Base-by-base conservation (phyloP, 23 tunicate species). In the Halocynthia roretzi region DNA sequence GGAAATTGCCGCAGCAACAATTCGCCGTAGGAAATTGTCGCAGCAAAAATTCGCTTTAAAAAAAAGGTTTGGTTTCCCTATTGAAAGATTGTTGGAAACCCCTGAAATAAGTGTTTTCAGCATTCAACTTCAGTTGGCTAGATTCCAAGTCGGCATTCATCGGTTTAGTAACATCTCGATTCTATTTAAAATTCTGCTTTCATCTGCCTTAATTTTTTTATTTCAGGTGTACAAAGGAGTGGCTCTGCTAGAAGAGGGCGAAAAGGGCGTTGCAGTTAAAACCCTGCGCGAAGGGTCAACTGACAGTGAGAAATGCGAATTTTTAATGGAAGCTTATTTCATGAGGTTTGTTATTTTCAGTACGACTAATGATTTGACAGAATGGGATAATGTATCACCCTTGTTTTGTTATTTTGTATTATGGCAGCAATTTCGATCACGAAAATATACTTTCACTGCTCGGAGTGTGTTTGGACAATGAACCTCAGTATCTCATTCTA, bases 401-500 rank as follows among this genome's bases (percentile, higher is more conserved):
- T 58, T 14, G 63, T n/a, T 58, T 14, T 58, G 63, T 58, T 58
- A n/a, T 58, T n/a, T 14, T 14, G 15, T 58, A 11, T 67, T 68
- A 69, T 67, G 51, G 11, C 54, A 87, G 93, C 61, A 75, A 57
- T 15, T 81, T 89, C 65, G 65, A 84, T 53, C 95, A 89, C 69
- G 65, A 83, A n/a, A 89, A 89, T 70, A 89, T 89, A 22, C 71
- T 89, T 8, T 80, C 95, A 15, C 67, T 82, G 64, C 31, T 89
- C 51, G 95, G 95, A 51, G 95, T 89, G 8, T 89, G 95, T 80
- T 54, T 75, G 52, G 85, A 89, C 56, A 81, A 81, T 65, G 73
- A 87, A 49, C 88, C 83, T 50, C 85, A 80, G 56, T 84, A 81
- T 57, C 72, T 89, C 11, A 56, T 89, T 17, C 68, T 89, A 14